Percentiles rank a stretch among this genome's conserved stretches.
These are phyloP conservation scores for Alectura lathami DNA, from an alignment of 2,113 vertebrate genomes.

Conservation along the genomic window DNA sequence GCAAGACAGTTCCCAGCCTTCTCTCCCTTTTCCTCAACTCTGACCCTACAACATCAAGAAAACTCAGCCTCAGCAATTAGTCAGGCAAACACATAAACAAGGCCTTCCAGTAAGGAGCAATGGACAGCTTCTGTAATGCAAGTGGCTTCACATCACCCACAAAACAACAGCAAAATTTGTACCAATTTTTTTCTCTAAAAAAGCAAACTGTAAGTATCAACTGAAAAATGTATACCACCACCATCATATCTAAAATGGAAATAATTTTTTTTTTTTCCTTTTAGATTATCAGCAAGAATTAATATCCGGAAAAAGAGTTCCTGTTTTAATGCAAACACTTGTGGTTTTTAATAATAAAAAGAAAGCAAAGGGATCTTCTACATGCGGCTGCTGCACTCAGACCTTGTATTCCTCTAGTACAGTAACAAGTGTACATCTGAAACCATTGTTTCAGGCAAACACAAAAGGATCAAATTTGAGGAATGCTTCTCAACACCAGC, in stretches of 20 bases:
- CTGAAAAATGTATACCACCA: background rate
- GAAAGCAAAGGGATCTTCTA: background rate
- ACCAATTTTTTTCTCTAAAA: background rate
- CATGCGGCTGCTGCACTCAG: background rate
- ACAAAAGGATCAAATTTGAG: background rate
- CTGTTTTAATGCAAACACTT: background rate
- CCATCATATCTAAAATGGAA: background rate
- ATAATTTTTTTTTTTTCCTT: background rate
- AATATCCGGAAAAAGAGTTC: background rate
- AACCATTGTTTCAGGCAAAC: background rate
- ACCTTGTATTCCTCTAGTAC: background rate
- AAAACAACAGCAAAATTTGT: background rate
- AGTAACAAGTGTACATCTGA: background rate
- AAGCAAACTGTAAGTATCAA: background rate
- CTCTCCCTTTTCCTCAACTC: background rate
- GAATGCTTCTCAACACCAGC: background rate
- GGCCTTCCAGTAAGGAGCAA: background rate
- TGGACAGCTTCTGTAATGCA: background rate
- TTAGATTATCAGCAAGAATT: background rate
- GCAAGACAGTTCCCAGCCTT: background rate
- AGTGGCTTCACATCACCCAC: background rate
- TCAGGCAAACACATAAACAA: background rate
- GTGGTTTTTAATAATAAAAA: background rate
- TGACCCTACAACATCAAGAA: background rate
- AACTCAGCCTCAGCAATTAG: background rate